Evolutionary conservation across 2,888 invertebrate genomes (phyloP).

Genomic region (Dioctria linearis): DNA sequence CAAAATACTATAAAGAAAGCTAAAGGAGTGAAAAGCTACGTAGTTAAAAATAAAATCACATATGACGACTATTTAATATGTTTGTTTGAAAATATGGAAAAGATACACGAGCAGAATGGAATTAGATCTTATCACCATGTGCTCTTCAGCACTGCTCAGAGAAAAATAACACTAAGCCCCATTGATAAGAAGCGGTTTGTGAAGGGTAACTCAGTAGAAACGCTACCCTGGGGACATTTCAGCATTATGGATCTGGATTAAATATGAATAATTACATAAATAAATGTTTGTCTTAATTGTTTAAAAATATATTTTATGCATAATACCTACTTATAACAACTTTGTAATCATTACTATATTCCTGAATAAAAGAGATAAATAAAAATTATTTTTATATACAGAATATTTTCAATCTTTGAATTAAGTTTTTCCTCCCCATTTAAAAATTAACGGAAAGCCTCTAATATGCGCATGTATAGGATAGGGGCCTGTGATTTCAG

Average conservation of each 20-base stretch:
- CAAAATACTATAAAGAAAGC: conserved; percentile 9
- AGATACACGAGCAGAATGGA: too few species aligned
- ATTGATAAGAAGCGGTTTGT: conserved; percentile 21
- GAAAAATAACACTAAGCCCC: background rate
- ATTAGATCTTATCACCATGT: too few species aligned
- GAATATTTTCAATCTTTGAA: too few species aligned
- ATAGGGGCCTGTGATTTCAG: background rate
- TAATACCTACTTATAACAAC: too few species aligned
- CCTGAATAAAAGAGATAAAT: conserved; percentile 11
- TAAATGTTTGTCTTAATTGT: too few species aligned
- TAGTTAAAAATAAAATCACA: conserved; percentile 26
- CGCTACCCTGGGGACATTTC: too few species aligned
- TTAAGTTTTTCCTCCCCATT: background rate
- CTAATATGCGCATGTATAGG: background rate
- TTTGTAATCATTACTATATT: too few species aligned
- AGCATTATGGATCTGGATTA: too few species aligned
- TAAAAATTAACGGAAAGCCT: conserved; percentile 16
- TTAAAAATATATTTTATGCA: too few species aligned
- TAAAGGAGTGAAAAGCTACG: conserved; percentile 56
- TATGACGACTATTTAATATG: conserved; percentile 21
- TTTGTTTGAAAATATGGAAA: background rate
- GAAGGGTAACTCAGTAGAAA: conserved; percentile 7
- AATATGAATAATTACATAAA: too few species aligned
- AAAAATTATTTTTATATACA: background rate
- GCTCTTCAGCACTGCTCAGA: too few species aligned